These are phyloP conservation scores for Phanerotoma sp. DNA, from an alignment of 2,888 invertebrate species.

Conservation along the genomic window DNA sequence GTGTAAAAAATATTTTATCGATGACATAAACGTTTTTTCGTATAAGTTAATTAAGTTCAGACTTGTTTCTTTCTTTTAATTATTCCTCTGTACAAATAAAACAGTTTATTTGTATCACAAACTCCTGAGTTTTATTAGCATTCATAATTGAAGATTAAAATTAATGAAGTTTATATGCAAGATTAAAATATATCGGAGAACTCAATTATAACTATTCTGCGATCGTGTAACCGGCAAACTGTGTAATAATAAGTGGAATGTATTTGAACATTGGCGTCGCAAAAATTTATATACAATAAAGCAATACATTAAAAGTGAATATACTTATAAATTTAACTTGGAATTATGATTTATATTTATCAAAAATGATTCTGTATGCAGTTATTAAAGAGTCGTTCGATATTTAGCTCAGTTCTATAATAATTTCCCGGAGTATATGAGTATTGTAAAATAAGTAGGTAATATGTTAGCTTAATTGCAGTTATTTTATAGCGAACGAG, in stretches of 20 bases:
- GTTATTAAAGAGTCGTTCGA: background rate
- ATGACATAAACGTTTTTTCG: too few species aligned
- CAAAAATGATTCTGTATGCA: background rate
- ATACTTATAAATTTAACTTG: too few species aligned
- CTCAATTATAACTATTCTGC: conserved; percentile 10
- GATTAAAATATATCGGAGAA: conserved; percentile 11
- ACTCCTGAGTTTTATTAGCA: conserved; percentile 1
- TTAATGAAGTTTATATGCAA: conserved; percentile 38
- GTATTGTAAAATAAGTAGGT: too few species aligned
- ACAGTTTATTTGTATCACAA: conserved; percentile 1
- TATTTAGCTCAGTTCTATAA: conserved; percentile 8
- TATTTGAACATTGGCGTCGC: conserved; percentile 33
- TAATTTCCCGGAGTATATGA: conserved; percentile 12
- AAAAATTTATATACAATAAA: conserved; percentile 33
- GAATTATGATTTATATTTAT: too few species aligned
- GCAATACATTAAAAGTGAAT: background rate
- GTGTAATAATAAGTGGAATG: conserved; percentile 23
- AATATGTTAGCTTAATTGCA: conserved; percentile 19
- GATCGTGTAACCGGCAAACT: conserved; percentile 7
- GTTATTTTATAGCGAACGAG: conserved; percentile 14
- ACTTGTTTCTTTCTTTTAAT: background rate
- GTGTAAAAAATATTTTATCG: too few species aligned
- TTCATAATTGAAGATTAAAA: conserved; percentile 36
- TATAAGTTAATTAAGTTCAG: too few species aligned
- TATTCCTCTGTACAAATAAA: background rate